These are phyloP conservation scores for Barbus barbus DNA, from an alignment of 2,113 vertebrate species.

Conservation along the genomic window DNA sequence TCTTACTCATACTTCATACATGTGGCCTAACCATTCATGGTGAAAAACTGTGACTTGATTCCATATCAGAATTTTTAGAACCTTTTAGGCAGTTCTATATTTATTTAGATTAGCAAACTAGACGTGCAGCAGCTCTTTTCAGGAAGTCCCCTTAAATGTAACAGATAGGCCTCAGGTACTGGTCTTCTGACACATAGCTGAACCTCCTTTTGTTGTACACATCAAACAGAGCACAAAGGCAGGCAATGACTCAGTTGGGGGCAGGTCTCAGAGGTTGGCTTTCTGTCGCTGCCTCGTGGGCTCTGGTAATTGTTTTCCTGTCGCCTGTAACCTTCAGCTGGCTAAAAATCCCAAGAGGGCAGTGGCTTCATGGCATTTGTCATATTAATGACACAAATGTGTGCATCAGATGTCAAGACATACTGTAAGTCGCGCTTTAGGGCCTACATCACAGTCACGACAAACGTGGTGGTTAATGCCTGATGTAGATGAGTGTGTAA, in stretches of 20 bases:
- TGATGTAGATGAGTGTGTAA: slow-evolving; percentile 12
- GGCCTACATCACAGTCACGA: slow-evolving; percentile 17
- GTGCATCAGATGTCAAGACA: slow-evolving; percentile 33
- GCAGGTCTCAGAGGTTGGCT: slow-evolving; percentile 15
- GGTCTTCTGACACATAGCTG: slow-evolving; percentile 39
- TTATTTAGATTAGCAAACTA: not conserved
- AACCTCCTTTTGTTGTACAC: slow-evolving; percentile 64
- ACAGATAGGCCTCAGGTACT: slow-evolving; percentile 31
- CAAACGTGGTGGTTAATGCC: slow-evolving; percentile 1
- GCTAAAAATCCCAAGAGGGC: slow-evolving; percentile 48
- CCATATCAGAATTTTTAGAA: not conserved
- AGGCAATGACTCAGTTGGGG: slow-evolving; percentile 60
- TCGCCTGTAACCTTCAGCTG: slow-evolving; percentile 63
- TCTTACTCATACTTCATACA: not conserved
- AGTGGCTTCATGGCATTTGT: slow-evolving; percentile 39
- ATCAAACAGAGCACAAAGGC: slow-evolving; percentile 66
- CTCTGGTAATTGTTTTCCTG: slow-evolving; percentile 65
- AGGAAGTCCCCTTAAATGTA: slow-evolving; percentile 32
- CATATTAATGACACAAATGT: slow-evolving; percentile 40
- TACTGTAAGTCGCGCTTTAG: slow-evolving; percentile 24
- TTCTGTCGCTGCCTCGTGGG: slow-evolving; percentile 43
- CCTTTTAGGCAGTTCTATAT: not conserved
- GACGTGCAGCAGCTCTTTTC: slow-evolving; percentile 6
- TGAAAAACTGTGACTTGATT: not conserved
- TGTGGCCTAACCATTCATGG: not conserved